Evolutionary conservation across 2,113 vertebrate genomes (phyloP).

Genomic region (Pungitius pungitius): DNA sequence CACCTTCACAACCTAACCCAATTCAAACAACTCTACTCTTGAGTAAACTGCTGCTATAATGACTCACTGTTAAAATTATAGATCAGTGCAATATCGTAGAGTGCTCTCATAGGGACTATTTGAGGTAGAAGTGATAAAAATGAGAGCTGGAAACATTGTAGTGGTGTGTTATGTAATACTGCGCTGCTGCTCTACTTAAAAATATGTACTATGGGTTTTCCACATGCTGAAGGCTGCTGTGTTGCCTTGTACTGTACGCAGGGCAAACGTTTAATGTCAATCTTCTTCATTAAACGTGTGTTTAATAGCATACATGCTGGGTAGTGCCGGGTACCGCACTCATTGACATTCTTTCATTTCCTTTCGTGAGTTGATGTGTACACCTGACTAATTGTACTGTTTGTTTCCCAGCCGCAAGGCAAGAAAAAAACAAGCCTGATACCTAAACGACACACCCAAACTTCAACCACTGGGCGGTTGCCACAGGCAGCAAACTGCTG

Average conservation of each 20-base stretch:
- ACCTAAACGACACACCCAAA: not conserved
- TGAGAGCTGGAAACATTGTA: slow-evolving; percentile 32
- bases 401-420: not conserved
- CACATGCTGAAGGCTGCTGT: not conserved
- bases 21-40: slow-evolving; percentile 25
- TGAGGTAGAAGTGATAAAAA: slow-evolving; percentile 41
- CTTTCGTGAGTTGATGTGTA: not conserved
- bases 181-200: slow-evolving; percentile 35
- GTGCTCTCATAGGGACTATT: slow-evolving; percentile 40
- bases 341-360: not conserved
- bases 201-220: slow-evolving; percentile 25
- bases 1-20: slow-evolving; percentile 17
- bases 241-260: not conserved
- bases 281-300: too few relatives aligned
- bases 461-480: not conserved
- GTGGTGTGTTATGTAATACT: slow-evolving; percentile 51
- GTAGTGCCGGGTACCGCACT: not conserved
- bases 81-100: slow-evolving; percentile 26
- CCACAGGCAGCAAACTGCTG: not conserved
- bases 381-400: not conserved
- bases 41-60: slow-evolving; percentile 44
- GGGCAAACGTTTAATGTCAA: not conserved
- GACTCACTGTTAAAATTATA: slow-evolving; percentile 48
- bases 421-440: not conserved
- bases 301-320: too few relatives aligned